Percentiles rank a stretch among this genome's conserved stretches.
phyloP scores from a whole-genome alignment of 2,113 vertebrate genomes.

The Melanerpes formicivorus region DNA sequence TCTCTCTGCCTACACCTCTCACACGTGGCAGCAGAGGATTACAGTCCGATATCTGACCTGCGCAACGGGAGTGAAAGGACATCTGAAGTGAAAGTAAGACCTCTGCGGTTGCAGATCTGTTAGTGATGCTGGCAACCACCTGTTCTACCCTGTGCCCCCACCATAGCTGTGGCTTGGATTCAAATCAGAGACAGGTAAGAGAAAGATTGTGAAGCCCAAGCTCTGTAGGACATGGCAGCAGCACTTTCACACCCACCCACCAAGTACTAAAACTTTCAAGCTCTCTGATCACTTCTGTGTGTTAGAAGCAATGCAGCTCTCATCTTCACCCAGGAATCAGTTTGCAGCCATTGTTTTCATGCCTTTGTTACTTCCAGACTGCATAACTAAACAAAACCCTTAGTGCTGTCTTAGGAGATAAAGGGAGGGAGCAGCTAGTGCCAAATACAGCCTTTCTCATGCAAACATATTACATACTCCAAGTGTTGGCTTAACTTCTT shows the following conservation, averaged over 20 bases:
- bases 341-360: background rate
- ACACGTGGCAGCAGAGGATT: background rate
- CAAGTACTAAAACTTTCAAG: background rate
- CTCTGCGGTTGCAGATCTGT: background rate
- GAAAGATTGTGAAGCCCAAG: background rate
- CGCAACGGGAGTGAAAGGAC: background rate
- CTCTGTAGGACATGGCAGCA: background rate
- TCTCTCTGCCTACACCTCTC: background rate
- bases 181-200: background rate
- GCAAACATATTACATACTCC: background rate
- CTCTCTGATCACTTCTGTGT: background rate
- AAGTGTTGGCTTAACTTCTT: background rate
- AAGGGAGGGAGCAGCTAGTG: background rate
- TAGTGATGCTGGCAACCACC: background rate
- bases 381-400: background rate
- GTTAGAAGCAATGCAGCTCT: background rate
- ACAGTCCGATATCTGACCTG: background rate
- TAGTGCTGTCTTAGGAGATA: background rate
- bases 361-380: background rate
- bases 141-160: background rate
- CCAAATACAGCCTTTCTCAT: background rate
- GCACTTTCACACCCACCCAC: background rate
- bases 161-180: background rate
- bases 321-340: background rate
- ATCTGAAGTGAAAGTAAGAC: background rate